Percentiles rank a stretch among this genome's conserved stretches.
Evolutionary conservation across 64 coral and sea anemone genomes (phyloP).

Genomic region (Montipora cactus): DNA sequence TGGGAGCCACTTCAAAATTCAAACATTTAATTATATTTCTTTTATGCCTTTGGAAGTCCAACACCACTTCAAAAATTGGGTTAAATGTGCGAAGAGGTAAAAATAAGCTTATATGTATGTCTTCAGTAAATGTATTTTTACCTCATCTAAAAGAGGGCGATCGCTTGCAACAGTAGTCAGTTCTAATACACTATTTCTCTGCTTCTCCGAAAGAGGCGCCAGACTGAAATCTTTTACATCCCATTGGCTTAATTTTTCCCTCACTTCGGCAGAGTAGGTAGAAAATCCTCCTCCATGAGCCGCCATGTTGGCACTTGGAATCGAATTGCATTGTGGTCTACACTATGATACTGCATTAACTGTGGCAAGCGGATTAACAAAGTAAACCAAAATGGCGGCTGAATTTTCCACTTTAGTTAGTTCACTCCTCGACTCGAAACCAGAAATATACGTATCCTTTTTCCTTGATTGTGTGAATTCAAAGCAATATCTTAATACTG

Average conservation of each 20-base stretch:
- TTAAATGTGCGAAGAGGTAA: too few species aligned
- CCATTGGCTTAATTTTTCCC: conserved; percentile 76
- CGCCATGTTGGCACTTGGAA: conserved; percentile 75
- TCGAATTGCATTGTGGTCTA: conserved; percentile 16
- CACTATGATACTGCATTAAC: neutral
- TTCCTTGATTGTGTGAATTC: conserved; percentile 72
- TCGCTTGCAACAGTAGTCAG: conserved; percentile 74
- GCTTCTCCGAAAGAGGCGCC: conserved; percentile 62
- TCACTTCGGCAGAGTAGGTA: conserved; percentile 52
- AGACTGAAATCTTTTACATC: conserved; percentile 73
- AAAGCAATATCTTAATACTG: conserved; percentile 60
- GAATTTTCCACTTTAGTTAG: conserved; percentile 55
- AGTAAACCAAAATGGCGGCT: conserved; percentile 78
- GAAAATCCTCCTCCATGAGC: conserved; percentile 32
- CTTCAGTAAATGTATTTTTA: neutral
- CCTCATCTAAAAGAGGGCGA: conserved; percentile 65
- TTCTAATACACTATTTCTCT: conserved; percentile 76
- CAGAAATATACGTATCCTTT: conserved; percentile 51
- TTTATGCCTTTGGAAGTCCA: too few species aligned
- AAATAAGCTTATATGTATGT: too few species aligned
- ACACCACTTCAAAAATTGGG: too few species aligned
- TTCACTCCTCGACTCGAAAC: conserved; percentile 49
- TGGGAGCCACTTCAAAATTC: too few species aligned
- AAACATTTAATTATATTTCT: too few species aligned
- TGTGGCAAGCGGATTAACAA: neutral